Evolutionary conservation across 2,113 vertebrate genomes (phyloP).

Genomic region (Sylvia atricapilla): DNA sequence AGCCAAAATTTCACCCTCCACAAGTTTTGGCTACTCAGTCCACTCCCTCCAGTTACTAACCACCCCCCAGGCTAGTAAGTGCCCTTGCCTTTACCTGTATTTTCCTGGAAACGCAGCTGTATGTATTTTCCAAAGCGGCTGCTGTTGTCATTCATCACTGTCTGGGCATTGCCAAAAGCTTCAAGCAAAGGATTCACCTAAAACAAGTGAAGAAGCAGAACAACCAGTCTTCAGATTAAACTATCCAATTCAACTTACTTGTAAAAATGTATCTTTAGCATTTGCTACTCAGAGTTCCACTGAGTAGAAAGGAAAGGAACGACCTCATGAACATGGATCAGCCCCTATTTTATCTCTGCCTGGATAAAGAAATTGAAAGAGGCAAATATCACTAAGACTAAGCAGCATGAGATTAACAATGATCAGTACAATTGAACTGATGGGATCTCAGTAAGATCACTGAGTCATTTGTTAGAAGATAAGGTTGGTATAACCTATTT

Average conservation of each 20-base stretch:
- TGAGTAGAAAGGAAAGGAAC: not conserved
- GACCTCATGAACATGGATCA: not conserved
- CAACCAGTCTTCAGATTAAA: not conserved
- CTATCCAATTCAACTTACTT: not conserved
- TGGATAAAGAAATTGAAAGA: not conserved
- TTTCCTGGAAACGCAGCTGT: conserved; percentile 75
- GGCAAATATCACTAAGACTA: not conserved
- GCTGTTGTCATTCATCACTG: conserved; percentile 81
- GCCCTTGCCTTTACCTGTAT: conserved; percentile 63
- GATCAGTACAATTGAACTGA: not conserved
- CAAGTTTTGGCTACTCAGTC: not conserved
- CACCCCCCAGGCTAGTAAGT: not conserved
- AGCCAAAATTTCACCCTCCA: not conserved
- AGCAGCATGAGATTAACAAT: not conserved
- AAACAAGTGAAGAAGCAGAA: not conserved
- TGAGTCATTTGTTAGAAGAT: not conserved
- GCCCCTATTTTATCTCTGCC: not conserved
- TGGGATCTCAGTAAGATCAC: not conserved
- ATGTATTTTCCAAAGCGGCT: conserved; percentile 77
- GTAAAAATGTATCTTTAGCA: not conserved
- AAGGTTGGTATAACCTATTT: not conserved
- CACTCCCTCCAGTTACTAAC: not conserved
- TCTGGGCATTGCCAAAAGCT: conserved; percentile 81
- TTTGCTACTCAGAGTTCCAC: not conserved
- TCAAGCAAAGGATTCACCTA: conserved; percentile 79